Evolutionary conservation across 2,113 vertebrate species (phyloP), one percentile per base, ranked within the genome.

Genomic region (Amia ocellicauda): DNA sequence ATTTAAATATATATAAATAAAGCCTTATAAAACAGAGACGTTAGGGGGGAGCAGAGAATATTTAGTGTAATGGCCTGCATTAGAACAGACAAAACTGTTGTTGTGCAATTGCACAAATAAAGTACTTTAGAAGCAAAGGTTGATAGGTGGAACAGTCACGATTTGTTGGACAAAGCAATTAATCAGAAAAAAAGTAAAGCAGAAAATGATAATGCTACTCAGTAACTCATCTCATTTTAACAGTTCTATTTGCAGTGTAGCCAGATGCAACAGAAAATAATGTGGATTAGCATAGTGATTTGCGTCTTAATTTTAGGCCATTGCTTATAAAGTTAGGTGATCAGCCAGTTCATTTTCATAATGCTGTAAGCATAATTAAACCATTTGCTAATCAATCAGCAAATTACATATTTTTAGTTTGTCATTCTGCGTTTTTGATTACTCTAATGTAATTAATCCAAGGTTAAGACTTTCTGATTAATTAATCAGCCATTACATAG

Each of bases 361-460:
- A 73, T 66, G 64, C 66, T 29, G 28, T 58, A 22, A 62, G 59
- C 60, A 68, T 68, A 66, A 76, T 73, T 63, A 66, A 63, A 63
- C 53, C 59, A 66, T 60, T 68, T 68, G 27, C 63, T 69, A 75
- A 73, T 69, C 68, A 69, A 71, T 70, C 68, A 65, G 41, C 24
- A 53, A 63, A 68, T 63, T 55, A 29, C 50, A 57, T 70, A 72
- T 70, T 63, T 64, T 49, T 64, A 58, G 62, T 72, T 71, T 68
- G 64, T 66, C 72, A 69, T 69, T 54, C 43, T 51, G 54, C 60
- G 66, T 47, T 74, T 74, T 69, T 68, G 63, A 78, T 78, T 69
- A 68, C 55, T 66, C 55, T 72, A 69, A 78, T 73, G 58, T 60
- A 74, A 78, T 78, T 68, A 74, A 71, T 70, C 64, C 43, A 59